Evolutionary conservation across 2,797 vertebrate genomes (phyloP).

Genomic region (Lycodopsis pacificus): DNA sequence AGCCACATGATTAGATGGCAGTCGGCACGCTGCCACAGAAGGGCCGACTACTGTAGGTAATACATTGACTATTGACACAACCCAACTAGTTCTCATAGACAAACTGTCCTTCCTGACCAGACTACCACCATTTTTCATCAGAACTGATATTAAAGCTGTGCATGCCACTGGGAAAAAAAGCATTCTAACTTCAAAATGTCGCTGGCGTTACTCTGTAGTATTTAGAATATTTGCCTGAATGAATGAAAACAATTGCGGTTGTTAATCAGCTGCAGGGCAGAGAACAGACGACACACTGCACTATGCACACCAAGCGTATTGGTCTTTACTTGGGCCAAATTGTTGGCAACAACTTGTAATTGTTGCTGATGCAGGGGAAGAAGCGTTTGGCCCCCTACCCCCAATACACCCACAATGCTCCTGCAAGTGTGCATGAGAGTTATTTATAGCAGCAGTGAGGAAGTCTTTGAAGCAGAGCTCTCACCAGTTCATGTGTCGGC

Average conservation of each 20-base stretch:
- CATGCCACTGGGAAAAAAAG: neutral
- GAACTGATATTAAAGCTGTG: neutral
- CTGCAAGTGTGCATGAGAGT: conserved; percentile 55
- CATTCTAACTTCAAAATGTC: neutral
- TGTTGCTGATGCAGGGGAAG: conserved; percentile 22
- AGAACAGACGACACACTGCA: conserved; percentile 20
- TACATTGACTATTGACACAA: neutral
- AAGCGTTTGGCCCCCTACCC: conserved; percentile 35
- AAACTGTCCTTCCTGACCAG: neutral
- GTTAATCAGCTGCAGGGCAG: neutral
- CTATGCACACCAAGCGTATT: neutral
- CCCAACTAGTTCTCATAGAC: neutral
- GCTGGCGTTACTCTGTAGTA: neutral
- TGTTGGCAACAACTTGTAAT: conserved; percentile 5
- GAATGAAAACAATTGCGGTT: conserved; percentile 14
- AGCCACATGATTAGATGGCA: neutral
- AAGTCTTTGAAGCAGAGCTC: conserved; percentile 65
- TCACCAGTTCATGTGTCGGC: conserved; percentile 52
- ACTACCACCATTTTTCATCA: neutral
- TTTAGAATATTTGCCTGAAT: conserved; percentile 1
- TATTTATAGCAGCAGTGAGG: conserved; percentile 70
- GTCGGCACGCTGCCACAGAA: neutral
- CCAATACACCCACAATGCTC: conserved; percentile 47
- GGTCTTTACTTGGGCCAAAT: neutral
- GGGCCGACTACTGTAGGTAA: neutral